phyloP scores from a whole-genome alignment of 1,140 invertebrate genomes.

The Caenorhabditis remanei region DNA sequence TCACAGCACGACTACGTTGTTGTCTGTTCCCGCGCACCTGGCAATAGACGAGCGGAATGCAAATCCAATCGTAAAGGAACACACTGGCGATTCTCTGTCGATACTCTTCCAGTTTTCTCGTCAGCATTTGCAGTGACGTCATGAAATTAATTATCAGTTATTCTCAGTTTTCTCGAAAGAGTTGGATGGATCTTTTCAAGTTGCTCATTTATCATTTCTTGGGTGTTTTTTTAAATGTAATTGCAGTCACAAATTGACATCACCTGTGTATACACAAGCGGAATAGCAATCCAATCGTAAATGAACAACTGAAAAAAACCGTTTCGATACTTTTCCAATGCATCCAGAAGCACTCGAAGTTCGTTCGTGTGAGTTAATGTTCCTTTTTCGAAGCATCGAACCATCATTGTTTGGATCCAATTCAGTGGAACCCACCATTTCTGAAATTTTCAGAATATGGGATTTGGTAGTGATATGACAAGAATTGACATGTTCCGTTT shows the following conservation, averaged over 20 bases:
- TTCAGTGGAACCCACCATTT: slow-evolving; percentile 70
- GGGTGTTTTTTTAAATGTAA: neutral
- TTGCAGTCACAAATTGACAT: slow-evolving; percentile 59
- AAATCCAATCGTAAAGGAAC: slow-evolving; percentile 81
- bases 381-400: slow-evolving; percentile 69
- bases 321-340: slow-evolving; percentile 68
- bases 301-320: slow-evolving; percentile 79
- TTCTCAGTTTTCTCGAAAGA: neutral
- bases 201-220: slow-evolving; percentile 47
- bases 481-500: no score
- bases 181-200: neutral
- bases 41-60: slow-evolving; percentile 80
- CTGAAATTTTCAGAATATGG: slow-evolving; percentile 54
- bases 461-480: no score
- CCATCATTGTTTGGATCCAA: slow-evolving; percentile 71
- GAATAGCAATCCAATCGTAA: slow-evolving; percentile 81
- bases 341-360: slow-evolving; percentile 68
- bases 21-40: slow-evolving; percentile 78
- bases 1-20: slow-evolving; percentile 17
- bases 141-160: slow-evolving; percentile 57
- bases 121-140: slow-evolving; percentile 64
- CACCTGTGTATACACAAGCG: slow-evolving; percentile 81
- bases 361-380: slow-evolving; percentile 68
- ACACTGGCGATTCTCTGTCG: slow-evolving; percentile 66
- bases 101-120: slow-evolving; percentile 63